Evolutionary conservation across 2,888 invertebrate genomes (phyloP).

Genomic region (Deilephila elpenor): DNA sequence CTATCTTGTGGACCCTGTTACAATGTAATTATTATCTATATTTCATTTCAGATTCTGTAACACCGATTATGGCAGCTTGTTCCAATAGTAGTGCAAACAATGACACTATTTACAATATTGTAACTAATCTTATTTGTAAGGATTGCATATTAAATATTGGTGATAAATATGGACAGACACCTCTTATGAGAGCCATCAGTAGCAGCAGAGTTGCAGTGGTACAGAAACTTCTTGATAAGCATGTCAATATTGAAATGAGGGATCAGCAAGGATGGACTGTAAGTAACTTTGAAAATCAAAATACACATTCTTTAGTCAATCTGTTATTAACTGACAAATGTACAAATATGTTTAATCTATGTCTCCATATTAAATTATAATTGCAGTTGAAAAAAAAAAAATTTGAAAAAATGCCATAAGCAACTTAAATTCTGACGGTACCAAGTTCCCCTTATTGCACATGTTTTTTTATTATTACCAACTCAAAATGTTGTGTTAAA

Average conservation of each 20-base stretch:
- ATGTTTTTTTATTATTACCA: too few species aligned
- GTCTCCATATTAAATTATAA: not conserved
- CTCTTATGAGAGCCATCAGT: conserved; percentile 86
- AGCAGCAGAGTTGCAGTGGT: conserved; percentile 82
- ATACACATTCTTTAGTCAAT: not conserved
- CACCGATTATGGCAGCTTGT: conserved; percentile 86
- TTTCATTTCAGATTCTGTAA: conserved; percentile 83
- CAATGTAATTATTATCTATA: not conserved
- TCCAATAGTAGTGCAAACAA: conserved; percentile 81
- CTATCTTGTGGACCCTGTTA: not conserved
- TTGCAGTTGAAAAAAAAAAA: too few species aligned
- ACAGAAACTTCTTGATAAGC: conserved; percentile 78
- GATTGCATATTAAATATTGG: conserved; percentile 82
- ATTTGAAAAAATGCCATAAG: too few species aligned
- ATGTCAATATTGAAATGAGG: conserved; percentile 82
- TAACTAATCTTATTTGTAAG: conserved; percentile 78
- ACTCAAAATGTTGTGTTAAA: too few species aligned
- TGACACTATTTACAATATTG: conserved; percentile 74
- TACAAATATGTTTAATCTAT: not conserved
- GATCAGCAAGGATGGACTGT: conserved; percentile 87
- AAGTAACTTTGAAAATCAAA: conserved; percentile 47
- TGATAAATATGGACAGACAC: conserved; percentile 85
- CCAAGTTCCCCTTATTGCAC: too few species aligned
- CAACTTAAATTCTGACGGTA: too few species aligned
- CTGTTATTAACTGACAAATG: not conserved